Base-by-base conservation (phyloP, 2,888 invertebrate species). In the Beris morrisii region DNA sequence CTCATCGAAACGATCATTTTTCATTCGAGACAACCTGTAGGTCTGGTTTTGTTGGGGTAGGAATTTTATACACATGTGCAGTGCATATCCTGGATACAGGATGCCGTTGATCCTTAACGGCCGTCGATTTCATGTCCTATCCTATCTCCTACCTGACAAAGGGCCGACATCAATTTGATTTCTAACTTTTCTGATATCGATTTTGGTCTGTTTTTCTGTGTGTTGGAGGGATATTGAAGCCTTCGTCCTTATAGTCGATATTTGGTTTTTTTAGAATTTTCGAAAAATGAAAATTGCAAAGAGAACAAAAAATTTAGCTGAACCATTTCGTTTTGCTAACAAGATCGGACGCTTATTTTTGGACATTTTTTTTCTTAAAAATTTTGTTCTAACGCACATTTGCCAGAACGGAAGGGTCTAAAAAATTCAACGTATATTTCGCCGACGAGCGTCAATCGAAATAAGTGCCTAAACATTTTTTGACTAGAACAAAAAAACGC, bases 1-100 rank as follows among this genome's bases (percentile, higher is more conserved):
- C 63, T 13, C 32, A 63, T 52, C 63, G 52, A 63, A 63, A 53
- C 63, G 63, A 63, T 63, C 63, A 63, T 63, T 63, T 63, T 63
- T 63, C 63, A 63, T 52, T 63, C 38, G 45, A 22, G 30, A 48
- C 55, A 56, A 56, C 55, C 55, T 56, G 55, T 56, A 30, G 31
- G 46, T 30, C 5, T 48, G 12, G 30, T 9, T 12, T 28, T 12
- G 3, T 22, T 22, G 6, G 28, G 15, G 22, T 12, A 30, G 5
- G n/a, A 31, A n/a, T 31, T 9, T 30, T 22, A 28, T n/a, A 31
- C 28, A 13, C 38, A 13, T 43, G 55, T n/a, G 43, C 28, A 28
- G 52, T 52, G 52, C 52, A 52, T 52, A 38, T 38, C 38, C 38
- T 38, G 38, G 38, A 38, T 9, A 38, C 38, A 38, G 38, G 38